Percentiles rank a stretch among this genome's conserved stretches.
Conservation (phyloP, 2,888 invertebrate species). For the Chloroclystis v-ata region DNA sequence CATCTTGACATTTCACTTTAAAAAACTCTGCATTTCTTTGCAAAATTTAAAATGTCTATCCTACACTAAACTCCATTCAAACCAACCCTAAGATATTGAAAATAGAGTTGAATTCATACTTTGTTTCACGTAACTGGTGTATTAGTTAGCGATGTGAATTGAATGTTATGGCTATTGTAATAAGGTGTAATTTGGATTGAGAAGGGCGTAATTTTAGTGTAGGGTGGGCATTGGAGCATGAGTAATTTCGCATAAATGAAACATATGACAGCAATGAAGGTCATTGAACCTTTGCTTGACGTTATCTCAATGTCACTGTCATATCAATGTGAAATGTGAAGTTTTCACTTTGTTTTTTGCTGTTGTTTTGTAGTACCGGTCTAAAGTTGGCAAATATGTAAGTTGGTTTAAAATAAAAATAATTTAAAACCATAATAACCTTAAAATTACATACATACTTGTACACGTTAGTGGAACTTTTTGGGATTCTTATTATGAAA, state of each 20-base stretch:
- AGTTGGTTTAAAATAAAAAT: too few relatives aligned
- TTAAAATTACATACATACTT: too few relatives aligned
- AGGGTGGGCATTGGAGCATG: slow-evolving; percentile 56
- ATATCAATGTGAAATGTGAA: not conserved
- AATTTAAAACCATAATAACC: too few relatives aligned
- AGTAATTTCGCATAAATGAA: slow-evolving; percentile 48
- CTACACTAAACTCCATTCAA: slow-evolving; percentile 26
- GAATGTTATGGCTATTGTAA: slow-evolving; percentile 6
- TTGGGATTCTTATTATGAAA: too few relatives aligned
- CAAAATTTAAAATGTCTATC: slow-evolving; percentile 43
- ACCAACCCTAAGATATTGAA: not conserved
- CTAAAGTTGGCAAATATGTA: too few relatives aligned
- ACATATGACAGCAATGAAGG: slow-evolving; percentile 50
- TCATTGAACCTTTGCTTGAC: slow-evolving; percentile 36
- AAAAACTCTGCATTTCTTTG: slow-evolving; percentile 36
- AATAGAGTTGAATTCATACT: slow-evolving; percentile 18
- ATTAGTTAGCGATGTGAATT: slow-evolving; percentile 9
- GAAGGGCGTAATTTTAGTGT: slow-evolving; percentile 31
- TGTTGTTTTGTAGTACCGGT: too few relatives aligned
- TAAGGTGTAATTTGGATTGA: slow-evolving; percentile 17
- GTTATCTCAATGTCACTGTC: slow-evolving; percentile 13
- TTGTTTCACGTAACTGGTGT: slow-evolving; percentile 17
- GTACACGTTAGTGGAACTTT: too few relatives aligned
- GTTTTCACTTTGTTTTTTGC: not conserved
- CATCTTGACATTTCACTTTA: slow-evolving; percentile 17